phyloP scores from a whole-genome alignment of 2,888 invertebrate genomes.

The Acleris literana region DNA sequence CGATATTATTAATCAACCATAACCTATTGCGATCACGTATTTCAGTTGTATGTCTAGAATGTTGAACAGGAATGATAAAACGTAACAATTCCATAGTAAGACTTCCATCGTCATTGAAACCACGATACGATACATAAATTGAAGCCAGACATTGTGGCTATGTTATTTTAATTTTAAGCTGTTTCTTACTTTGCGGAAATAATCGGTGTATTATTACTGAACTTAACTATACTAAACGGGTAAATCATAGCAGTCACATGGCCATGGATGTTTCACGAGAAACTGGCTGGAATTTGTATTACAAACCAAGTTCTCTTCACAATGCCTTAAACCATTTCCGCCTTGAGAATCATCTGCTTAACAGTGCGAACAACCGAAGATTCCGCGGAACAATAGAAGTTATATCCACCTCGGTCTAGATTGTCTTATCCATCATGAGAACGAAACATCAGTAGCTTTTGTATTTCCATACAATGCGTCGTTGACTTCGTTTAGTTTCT shows the following conservation, averaged over 20 bases:
- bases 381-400: conserved; percentile 13
- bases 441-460: conserved; percentile 50
- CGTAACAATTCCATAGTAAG: conserved; percentile 6
- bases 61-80: conserved; percentile 15
- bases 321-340: not conserved
- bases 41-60: conserved; percentile 14
- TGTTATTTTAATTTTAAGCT: not conserved
- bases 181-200: not conserved
- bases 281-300: not conserved
- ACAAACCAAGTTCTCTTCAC: not conserved
- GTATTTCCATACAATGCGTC: conserved; percentile 61
- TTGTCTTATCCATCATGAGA: conserved; percentile 58
- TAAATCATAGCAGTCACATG: not conserved
- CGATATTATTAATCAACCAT: conserved; percentile 21
- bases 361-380: conserved; percentile 15
- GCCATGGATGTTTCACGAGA: not conserved
- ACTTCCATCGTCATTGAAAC: conserved; percentile 11
- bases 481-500: conserved; percentile 47
- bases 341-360: not conserved
- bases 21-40: conserved; percentile 29
- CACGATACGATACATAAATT: conserved; percentile 4
- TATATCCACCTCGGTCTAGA: conserved; percentile 44
- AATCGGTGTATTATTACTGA: not conserved
- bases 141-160: conserved; percentile 6
- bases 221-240: no score